Evolutionary conservation across 2,797 vertebrate species (phyloP), one percentile per base, ranked within the genome.

Genomic region (Scolopax bukidnonensis): DNA sequence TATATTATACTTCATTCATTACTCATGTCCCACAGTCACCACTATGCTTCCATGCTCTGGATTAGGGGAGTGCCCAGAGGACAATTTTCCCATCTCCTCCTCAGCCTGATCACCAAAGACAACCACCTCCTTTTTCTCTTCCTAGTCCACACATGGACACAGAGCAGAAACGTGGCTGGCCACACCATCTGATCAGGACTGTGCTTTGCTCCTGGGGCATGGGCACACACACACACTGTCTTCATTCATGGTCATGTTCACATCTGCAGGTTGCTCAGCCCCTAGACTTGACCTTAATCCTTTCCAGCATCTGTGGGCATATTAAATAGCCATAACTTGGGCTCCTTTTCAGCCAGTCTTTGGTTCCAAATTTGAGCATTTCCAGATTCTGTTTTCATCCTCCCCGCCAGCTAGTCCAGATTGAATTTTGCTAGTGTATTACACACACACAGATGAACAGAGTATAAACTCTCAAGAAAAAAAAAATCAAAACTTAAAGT

Each of bases 1-100:
- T 50, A 51, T 38, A 4, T 48, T 9, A 28, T 3, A 13, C 7
- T 32, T 53, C 8, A 19, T 1, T 0, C 1, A 0, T 30, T 16
- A 2, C 28, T 71, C 5, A 5, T 30, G 10, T 25, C 23, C 16
- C 27, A 18, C 32, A 36, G 40, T 24, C 30, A 48, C 50, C 0
- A 1, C 50, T 30, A 6, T 10, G 23, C 13, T 45, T 30, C 36
- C 53, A 32, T 1, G 1, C 3, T 18, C 43, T 16, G 40, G 24
- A 4, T n/a, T 20, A 28, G 21, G 8, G 33, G 7, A 47, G 24
- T 50, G 36, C 40, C 48, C 59, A 51, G 24, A 27, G 63, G 15
- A 36, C 3, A 16, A 24, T 30, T 56, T 23, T 67, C 41, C 12
- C 21, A 45, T 12, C 16, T n/a, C 19, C 16, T 65, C 33, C 40